Evolutionary conservation across 2,113 vertebrate genomes (phyloP), one percentile per base, ranked within the genome.

Genomic region (Galemys pyrenaicus): DNA sequence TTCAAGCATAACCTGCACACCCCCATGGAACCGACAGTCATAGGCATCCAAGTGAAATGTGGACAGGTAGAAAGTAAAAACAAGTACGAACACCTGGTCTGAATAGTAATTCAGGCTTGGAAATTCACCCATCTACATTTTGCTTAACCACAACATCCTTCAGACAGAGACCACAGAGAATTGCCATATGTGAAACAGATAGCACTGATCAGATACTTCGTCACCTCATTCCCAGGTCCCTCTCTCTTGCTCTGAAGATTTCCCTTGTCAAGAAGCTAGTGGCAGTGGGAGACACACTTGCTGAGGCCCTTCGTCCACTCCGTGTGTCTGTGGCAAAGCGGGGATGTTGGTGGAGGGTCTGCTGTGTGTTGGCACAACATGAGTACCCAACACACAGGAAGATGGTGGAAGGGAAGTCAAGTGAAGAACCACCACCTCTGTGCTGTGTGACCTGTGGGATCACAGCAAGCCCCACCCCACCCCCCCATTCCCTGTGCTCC

Each of bases 101-200:
- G 1, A 28, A 75, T 62, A 32, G 62, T 68, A 32, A 49, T 1
- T 15, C 24, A 6, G 79, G 32, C 44, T 62, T 30, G 60, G 77
- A 67, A 6, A 20, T 24, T n/a, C 62, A 32, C 60, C 75, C 12
- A 51, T 12, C n/a, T 67, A 30, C 56, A 3, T 51, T 46, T 54
- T 30, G 46, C 46, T 35, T 67, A 71, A 37, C 64, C 26, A 39
- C 60, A 12, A 2, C 16, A 41, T 64, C 39, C 54, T 71, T 26
- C 30, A 74, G 49, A 35, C 58, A 5, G 49, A 22, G 6, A 35
- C 51, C 65, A 15, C 41, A 22, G 54, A 22, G 17, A 22, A 6
- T 56, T 56, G 16, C 54, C 22, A 0, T 16, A 0, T 8, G 0
- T 2, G 32, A 35, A 28, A n/a, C 26, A 77, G 20, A 12, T 9